A percentile compares a stretch with the other conserved stretches of the same genome.
Conservation (phyloP, 37 sponge, comb jelly and placozoan genomes). For the Chondrilla cf. caribensis region DNA sequence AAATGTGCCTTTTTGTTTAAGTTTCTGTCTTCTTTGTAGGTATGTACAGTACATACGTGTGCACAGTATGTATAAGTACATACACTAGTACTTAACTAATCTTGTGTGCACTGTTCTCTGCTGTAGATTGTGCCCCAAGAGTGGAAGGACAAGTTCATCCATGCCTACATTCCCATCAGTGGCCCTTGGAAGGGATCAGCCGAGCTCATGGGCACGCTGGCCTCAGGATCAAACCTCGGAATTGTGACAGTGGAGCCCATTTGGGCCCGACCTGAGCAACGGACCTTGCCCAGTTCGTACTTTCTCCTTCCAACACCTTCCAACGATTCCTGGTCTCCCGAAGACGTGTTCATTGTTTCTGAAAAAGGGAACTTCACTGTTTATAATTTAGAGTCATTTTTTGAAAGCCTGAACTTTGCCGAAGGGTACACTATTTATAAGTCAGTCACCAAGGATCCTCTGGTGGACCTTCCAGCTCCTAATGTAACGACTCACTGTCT, state of each 20-base stretch:
- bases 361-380: conserved; percentile 67
- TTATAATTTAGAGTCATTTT: conserved; percentile 67
- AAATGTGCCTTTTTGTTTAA: too few relatives aligned
- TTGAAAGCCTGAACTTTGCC: conserved; percentile 48
- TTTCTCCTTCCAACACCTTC: conserved; percentile 64
- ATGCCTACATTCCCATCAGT: conserved; percentile 70
- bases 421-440: conserved; percentile 65
- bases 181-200: conserved; percentile 90
- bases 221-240: conserved; percentile 72
- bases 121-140: conserved; percentile 42
- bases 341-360: conserved; percentile 42
- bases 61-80: too few relatives aligned
- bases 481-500: conserved; percentile 75
- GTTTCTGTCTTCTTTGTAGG: too few relatives aligned
- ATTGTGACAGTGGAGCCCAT: conserved; percentile 46
- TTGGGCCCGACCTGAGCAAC: conserved; percentile 39
- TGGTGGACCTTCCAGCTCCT: conserved; percentile 57
- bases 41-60: too few relatives aligned
- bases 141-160: conserved; percentile 92
- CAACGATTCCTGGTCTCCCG: conserved; percentile 45
- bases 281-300: conserved; percentile 49
- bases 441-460: conserved; percentile 10
- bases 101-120: background rate
- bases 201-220: conserved; percentile 41
- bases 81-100: too few relatives aligned